These are phyloP conservation scores for Lamprologus ornatipinnis DNA, from an alignment of 2,113 vertebrate genomes.

Conservation along the genomic window DNA sequence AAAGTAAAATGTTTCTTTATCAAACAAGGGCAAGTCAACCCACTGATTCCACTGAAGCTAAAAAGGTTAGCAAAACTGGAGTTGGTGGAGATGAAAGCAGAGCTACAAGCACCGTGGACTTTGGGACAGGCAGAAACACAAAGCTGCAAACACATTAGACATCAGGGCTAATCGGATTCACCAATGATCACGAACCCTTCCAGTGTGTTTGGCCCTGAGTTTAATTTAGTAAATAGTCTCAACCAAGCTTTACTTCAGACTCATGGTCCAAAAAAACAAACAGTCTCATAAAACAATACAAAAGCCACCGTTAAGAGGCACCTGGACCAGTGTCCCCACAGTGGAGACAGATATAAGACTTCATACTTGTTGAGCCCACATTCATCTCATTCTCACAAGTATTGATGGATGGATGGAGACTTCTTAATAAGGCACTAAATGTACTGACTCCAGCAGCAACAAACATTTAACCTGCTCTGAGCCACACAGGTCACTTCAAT, in stretches of 20 bases:
- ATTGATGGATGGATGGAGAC: accelerated
- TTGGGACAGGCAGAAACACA: neutral
- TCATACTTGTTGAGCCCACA: neutral
- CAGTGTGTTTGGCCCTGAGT: neutral
- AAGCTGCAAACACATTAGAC: neutral
- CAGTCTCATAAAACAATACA: neutral
- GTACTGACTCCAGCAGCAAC: neutral
- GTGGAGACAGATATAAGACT: neutral
- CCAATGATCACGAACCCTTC: accelerated
- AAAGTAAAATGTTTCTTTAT: neutral
- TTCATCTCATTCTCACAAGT: neutral
- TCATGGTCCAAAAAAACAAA: neutral
- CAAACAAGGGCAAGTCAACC: neutral
- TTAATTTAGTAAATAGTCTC: neutral
- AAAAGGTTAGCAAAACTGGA: neutral
- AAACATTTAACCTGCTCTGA: neutral
- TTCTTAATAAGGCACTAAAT: neutral
- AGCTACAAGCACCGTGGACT: neutral
- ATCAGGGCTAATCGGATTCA: accelerated
- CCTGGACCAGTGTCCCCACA: neutral
- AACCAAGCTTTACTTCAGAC: neutral
- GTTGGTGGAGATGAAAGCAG: neutral
- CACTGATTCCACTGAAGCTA: neutral
- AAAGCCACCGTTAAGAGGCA: neutral
- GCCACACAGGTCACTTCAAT: neutral